Evolutionary conservation across 2,113 vertebrate genomes (phyloP).

Genomic region (Prochilodus magdalenae): DNA sequence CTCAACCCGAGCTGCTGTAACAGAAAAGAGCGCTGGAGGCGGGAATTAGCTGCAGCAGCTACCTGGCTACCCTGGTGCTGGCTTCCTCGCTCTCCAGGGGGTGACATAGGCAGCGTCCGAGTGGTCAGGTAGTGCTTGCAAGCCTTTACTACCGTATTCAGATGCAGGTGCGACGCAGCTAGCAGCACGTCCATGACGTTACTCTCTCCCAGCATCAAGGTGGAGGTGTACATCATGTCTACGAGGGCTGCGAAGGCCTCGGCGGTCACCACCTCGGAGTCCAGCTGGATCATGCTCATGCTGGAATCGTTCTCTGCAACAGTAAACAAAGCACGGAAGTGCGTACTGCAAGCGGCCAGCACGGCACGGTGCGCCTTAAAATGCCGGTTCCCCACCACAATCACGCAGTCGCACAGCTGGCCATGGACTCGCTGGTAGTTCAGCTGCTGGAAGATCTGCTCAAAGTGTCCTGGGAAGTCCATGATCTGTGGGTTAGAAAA

Average conservation of each 20-base stretch:
- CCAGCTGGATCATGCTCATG: conserved; percentile 97
- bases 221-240: conserved; percentile 99
- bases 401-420: conserved; percentile 95
- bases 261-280: conserved; percentile 95
- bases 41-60: conserved; percentile 79
- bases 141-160: conserved; percentile 95
- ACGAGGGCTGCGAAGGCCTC: conserved; percentile 95
- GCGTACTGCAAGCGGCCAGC: conserved; percentile 94
- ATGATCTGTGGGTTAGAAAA: conserved; percentile 77
- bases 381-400: conserved; percentile 92
- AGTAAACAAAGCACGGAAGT: conserved; percentile 94
- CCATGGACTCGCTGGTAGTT: conserved; percentile 95
- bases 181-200: conserved; percentile 97
- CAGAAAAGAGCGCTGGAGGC: conserved; percentile 93
- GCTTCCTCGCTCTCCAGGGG: conserved; percentile 73
- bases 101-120: conserved; percentile 90
- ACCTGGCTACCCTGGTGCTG: conserved; percentile 65
- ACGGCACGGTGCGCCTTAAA: conserved; percentile 97
- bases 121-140: conserved; percentile 98
- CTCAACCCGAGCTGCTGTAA: conserved; percentile 95
- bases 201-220: conserved; percentile 95
- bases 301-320: conserved; percentile 91
- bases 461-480: conserved; percentile 98
- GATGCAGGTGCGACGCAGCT: conserved; percentile 94
- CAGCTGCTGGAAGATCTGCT: conserved; percentile 96